These are phyloP conservation scores for Trogon surrucura DNA, from an alignment of 2,113 vertebrate species.

Conservation along the genomic window DNA sequence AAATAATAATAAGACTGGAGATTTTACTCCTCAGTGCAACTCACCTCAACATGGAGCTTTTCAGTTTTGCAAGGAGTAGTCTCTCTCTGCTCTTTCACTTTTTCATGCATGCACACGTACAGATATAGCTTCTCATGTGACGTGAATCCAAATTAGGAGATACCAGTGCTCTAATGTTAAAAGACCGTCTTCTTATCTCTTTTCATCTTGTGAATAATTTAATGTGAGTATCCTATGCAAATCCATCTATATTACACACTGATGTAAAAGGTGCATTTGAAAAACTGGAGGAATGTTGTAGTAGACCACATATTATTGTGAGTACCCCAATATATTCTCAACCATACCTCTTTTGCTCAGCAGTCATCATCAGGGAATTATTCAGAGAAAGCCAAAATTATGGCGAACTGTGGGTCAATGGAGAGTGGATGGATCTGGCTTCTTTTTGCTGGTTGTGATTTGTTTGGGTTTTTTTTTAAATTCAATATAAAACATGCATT, in stretches of 20 bases:
- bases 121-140: background rate
- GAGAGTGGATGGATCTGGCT: background rate
- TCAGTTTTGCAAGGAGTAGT: background rate
- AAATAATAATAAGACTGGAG: background rate
- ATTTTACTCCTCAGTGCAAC: background rate
- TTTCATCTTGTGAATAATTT: background rate
- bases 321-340: background rate
- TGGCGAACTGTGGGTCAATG: background rate
- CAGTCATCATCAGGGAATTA: background rate
- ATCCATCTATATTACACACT: background rate
- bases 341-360: background rate
- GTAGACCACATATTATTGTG: background rate
- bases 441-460: background rate
- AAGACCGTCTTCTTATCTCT: background rate
- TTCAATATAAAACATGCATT: background rate
- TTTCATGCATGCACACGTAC: background rate
- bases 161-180: background rate
- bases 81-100: background rate
- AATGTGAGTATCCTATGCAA: background rate
- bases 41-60: background rate
- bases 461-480: background rate
- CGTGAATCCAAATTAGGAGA: background rate
- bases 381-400: background rate
- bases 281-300: background rate
- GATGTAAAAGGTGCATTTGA: background rate